phyloP scores from a whole-genome alignment of 2,888 invertebrate species.

The Mechanitis messenoides region DNA sequence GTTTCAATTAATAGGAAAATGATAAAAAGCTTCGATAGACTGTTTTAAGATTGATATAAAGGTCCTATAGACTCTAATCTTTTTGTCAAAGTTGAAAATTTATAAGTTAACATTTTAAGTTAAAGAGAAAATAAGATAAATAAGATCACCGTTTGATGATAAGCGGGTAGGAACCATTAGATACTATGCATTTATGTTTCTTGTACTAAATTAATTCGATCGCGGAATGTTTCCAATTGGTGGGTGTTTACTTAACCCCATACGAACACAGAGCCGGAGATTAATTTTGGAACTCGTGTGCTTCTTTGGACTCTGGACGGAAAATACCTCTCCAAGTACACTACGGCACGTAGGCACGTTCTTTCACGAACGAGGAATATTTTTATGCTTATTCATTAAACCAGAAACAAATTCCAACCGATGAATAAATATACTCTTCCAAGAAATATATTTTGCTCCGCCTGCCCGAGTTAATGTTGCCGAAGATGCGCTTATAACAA shows the following conservation, averaged over 20 bases:
- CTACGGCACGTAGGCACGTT: conserved; percentile 32
- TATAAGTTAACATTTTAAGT: too few species aligned
- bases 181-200: not conserved
- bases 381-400: conserved; percentile 58
- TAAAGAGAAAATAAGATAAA: not conserved
- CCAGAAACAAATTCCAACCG: conserved; percentile 61
- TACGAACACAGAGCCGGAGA: conserved; percentile 2
- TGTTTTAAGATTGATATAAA: too few species aligned
- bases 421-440: conserved; percentile 50
- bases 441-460: conserved; percentile 45
- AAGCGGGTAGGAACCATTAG: not conserved
- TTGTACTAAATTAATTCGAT: conserved; percentile 8
- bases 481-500: conserved; percentile 44
- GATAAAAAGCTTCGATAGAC: too few species aligned
- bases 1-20: too few species aligned
- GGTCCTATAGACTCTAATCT: too few species aligned
- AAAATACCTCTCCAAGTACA: conserved; percentile 32
- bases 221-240: conserved; percentile 16
- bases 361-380: conserved; percentile 42
- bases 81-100: too few species aligned
- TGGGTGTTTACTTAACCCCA: conserved; percentile 11
- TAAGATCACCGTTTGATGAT: not conserved
- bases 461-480: conserved; percentile 41
- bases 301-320: conserved; percentile 18
- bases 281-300: conserved; percentile 4